Percentiles rank a stretch among this genome's conserved stretches.
These are phyloP conservation scores for Meghimatium bilineatum DNA, from an alignment of 2,888 invertebrate species.

Conservation along the genomic window DNA sequence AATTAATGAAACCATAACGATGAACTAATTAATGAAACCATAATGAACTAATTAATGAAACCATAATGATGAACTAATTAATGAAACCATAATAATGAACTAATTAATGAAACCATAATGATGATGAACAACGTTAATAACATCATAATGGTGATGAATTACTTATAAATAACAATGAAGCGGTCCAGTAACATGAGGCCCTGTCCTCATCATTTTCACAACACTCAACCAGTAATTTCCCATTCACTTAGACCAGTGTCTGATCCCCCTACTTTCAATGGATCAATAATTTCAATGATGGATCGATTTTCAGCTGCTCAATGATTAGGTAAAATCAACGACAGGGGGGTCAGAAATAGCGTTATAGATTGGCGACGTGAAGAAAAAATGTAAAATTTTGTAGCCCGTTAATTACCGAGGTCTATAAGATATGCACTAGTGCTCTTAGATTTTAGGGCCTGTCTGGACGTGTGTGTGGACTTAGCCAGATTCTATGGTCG, in stretches of 20 bases:
- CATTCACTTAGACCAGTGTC: slow-evolving; percentile 3
- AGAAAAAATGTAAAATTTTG: background rate
- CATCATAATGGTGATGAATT: background rate
- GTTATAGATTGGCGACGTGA: background rate
- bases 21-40: too few relatives aligned
- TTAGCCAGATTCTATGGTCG: background rate
- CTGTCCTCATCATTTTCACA: background rate
- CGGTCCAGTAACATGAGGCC: background rate
- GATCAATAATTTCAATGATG: slow-evolving; percentile 9
- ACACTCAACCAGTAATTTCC: background rate
- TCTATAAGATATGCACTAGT: background rate
- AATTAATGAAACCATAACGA: too few relatives aligned
- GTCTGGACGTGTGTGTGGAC: background rate
- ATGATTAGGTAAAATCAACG: slow-evolving; percentile 7
- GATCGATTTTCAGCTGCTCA: slow-evolving; percentile 18
- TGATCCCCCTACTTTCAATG: slow-evolving; percentile 3
- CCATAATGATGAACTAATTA: too few relatives aligned
- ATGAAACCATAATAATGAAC: too few relatives aligned
- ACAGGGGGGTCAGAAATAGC: slow-evolving; percentile 10
- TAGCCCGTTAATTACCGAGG: background rate
- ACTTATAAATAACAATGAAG: background rate
- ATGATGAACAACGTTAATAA: too few relatives aligned
- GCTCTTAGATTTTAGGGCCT: background rate
- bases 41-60: too few relatives aligned
- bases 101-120: too few relatives aligned